A percentile compares a stretch with the other conserved stretches of the same genome.
Evolutionary conservation across 1,140 invertebrate species (phyloP).

Genomic region (Hycleus cichorii): DNA sequence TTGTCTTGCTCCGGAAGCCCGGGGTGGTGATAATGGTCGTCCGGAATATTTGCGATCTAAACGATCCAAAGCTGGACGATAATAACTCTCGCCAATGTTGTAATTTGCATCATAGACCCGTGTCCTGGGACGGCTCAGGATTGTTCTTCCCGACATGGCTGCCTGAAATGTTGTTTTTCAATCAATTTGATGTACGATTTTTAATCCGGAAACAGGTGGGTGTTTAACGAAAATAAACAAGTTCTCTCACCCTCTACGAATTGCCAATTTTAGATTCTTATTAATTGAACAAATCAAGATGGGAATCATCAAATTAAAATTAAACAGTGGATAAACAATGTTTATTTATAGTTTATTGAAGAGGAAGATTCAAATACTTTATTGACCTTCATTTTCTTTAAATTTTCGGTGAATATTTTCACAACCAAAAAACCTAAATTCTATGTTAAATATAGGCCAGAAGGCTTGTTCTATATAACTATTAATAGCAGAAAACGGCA

Average conservation of each 20-base stretch:
- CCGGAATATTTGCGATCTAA: constrained; percentile 62
- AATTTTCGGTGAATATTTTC: constrained; percentile 4
- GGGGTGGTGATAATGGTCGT: constrained; percentile 41
- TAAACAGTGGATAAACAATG: background rate
- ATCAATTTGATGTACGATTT: background rate
- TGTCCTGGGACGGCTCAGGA: constrained; percentile 53
- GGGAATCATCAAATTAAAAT: background rate
- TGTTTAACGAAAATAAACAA: background rate
- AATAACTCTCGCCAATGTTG: constrained; percentile 70
- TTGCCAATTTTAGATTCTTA: background rate
- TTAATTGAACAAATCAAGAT: background rate
- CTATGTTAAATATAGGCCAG: constrained; percentile 23
- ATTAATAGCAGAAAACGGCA: constrained; percentile 22
- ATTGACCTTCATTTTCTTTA: constrained; percentile 3
- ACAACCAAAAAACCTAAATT: constrained; percentile 12
- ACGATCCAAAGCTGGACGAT: constrained; percentile 63
- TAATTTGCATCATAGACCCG: constrained; percentile 74
- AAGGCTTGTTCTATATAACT: constrained; percentile 21
- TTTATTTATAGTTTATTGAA: background rate
- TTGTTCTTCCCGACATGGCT: constrained; percentile 32
- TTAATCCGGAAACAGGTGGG: background rate
- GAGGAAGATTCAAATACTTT: background rate
- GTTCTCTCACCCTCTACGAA: background rate
- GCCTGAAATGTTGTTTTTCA: background rate
- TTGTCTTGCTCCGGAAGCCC: constrained; percentile 4